Percentiles rank a stretch among this genome's conserved stretches.
Conservation (phyloP, 1,140 invertebrate species). For the Xylocopa sonorina region DNA sequence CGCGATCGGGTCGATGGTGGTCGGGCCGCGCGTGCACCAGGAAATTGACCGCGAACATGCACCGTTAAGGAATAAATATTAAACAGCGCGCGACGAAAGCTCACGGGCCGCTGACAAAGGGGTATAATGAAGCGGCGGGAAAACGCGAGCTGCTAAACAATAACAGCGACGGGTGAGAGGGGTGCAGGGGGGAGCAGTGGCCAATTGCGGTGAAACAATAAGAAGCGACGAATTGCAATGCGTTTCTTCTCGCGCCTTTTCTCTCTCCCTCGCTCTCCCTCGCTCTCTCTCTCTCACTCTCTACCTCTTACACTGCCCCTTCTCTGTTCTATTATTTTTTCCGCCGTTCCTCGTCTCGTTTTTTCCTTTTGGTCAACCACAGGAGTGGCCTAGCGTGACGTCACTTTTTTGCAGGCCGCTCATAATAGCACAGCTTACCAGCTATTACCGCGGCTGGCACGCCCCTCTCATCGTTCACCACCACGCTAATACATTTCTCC, state of each 20-base stretch:
- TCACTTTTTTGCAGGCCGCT: conserved; percentile 62
- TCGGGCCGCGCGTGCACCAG: not conserved
- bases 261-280: conserved; percentile 48
- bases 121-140: conserved; percentile 57
- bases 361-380: conserved; percentile 35
- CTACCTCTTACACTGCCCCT: conserved; percentile 41
- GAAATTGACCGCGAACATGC: conserved; percentile 28
- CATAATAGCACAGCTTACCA: conserved; percentile 74
- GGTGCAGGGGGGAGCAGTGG: no score
- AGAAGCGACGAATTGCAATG: conserved; percentile 10
- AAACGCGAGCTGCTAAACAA: conserved; percentile 22
- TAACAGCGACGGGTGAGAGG: not conserved
- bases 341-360: no score
- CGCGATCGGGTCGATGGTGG: not conserved
- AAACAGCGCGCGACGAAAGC: conserved; percentile 58
- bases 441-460: conserved; percentile 72
- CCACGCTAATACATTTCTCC: conserved; percentile 54
- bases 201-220: conserved; percentile 18
- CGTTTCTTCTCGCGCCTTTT: conserved; percentile 10
- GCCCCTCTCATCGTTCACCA: conserved; percentile 74
- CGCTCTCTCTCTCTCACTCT: conserved; percentile 38
- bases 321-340: conserved; percentile 40
- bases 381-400: conserved; percentile 68
- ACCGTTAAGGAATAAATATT: conserved; percentile 61
- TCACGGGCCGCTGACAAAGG: conserved; percentile 49